phyloP scores from a whole-genome alignment of 2,888 invertebrate species.

The Exocentrus adspersus region DNA sequence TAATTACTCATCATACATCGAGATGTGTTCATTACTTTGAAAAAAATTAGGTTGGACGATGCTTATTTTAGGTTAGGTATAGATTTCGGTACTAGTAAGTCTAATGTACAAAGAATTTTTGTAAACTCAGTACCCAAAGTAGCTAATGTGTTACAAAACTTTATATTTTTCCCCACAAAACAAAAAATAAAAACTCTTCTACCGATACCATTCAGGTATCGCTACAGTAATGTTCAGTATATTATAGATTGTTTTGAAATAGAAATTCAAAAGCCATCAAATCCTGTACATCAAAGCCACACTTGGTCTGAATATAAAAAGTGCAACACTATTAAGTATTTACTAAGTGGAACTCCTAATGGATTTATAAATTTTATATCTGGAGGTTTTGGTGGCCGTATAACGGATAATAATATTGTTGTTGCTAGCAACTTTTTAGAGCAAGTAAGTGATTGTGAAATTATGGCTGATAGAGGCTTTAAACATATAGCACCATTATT shows the following conservation, averaged over 20 bases:
- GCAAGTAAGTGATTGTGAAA: too few relatives aligned
- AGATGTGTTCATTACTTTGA: background rate
- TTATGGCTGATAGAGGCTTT: background rate
- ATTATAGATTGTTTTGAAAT: background rate
- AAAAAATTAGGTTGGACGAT: background rate
- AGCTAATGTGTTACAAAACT: background rate
- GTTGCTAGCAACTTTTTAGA: background rate
- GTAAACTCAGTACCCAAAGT: background rate
- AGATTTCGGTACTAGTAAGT: background rate
- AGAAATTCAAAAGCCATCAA: background rate
- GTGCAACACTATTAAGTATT: conserved; percentile 14
- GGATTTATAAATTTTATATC: conserved; percentile 27
- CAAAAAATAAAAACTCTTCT: background rate
- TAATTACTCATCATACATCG: background rate
- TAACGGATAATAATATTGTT: background rate
- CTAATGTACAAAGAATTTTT: background rate
- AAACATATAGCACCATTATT: background rate
- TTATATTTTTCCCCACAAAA: background rate
- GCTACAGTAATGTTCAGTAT: background rate
- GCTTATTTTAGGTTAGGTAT: background rate
- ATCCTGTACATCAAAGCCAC: background rate
- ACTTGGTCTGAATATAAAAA: background rate
- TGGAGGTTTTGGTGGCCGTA: background rate
- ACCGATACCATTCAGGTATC: background rate
- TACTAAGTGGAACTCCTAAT: conserved; percentile 16